These are phyloP conservation scores for Heterodera filipjevi DNA, from an alignment of 2,888 invertebrate genomes.

Conservation along the genomic window DNA sequence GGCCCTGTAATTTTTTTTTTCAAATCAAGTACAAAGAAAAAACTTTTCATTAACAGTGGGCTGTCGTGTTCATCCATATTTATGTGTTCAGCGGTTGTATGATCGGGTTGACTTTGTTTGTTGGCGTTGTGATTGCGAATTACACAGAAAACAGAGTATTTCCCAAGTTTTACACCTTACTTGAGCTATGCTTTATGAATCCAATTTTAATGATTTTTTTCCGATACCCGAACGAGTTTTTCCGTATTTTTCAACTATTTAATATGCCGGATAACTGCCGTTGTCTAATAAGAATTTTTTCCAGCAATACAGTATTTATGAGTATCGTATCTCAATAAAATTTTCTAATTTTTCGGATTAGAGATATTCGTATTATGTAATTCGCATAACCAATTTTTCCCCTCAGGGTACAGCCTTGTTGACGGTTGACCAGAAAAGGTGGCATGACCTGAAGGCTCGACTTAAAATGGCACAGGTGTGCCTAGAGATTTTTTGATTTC, in stretches of 20 bases:
- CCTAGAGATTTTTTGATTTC: no score
- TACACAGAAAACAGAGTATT: constrained; percentile 91
- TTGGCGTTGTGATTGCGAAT: constrained; percentile 99
- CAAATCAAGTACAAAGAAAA: no score
- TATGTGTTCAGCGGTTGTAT: constrained; percentile 99
- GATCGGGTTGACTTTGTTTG: constrained; percentile 97
- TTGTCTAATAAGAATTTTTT: no score
- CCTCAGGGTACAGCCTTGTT: constrained; percentile 87
- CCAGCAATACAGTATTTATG: no score
- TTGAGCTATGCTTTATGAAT: no score
- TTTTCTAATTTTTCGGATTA: neutral
- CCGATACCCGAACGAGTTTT: no score
- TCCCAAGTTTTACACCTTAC: no score
- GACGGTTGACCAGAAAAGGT: constrained; percentile 96
- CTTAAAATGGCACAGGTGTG: constrained; percentile 88
- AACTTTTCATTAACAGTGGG: constrained; percentile 56
- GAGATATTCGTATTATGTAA: neutral
- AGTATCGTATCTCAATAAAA: no score
- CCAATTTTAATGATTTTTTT: no score
- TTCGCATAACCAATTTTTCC: no score
- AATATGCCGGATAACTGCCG: no score
- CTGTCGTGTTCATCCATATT: constrained; percentile 94
- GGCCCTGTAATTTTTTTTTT: constrained; percentile 78
- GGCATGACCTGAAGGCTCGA: constrained; percentile 98
- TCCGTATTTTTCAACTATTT: no score